Evolutionary conservation across 2,797 vertebrate genomes (phyloP), one percentile per base, ranked within the genome.

Genomic region (Intellagama lesueurii): DNA sequence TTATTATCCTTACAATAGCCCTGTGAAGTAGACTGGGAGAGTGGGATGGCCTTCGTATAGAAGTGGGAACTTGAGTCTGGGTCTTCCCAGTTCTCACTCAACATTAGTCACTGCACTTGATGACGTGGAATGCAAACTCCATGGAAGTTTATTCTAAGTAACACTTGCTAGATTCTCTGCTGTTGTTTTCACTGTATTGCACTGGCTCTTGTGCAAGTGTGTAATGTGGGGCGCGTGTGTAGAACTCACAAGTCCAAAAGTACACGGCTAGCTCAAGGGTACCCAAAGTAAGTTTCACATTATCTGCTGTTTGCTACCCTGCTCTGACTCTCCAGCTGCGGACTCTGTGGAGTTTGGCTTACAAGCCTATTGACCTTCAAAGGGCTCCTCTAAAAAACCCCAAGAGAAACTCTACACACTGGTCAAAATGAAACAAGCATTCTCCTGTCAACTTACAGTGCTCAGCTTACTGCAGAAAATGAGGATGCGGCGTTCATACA

Each of bases 401-500:
- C 64, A 52, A 8, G 3, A 40, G 28, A 73, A 7, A 17, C 60
- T 26, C 17, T 16, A 35, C 72, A 12, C 12, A 32, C 56, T 17
- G 40, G 52, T 32, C 6, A 1, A 60, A 56, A 17, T 22, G 87
- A 32, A 83, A 30, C 8, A 16, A 2, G 60, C 9, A 3, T 4
- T 35, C 1, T 11, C 64, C 40, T 12, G 81, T 89, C 86, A 96
- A 98, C 98, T 98, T 90, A 99, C 99, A 96, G 98, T 99, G 98
- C 99, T 99, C 92, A 99, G 98, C 94, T 99, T 99, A 97, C 98
- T 99, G 96, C 98, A 99, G 95, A 98, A 98, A 93, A 99, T 98
- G 96, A 99, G 98, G 95, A 99, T 98, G 94, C 99, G 97, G 26
- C 99, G 98, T 93, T 99, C 99, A 30, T 98, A 98, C 91, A 99